A percentile compares a stretch with the other conserved stretches of the same genome.
Evolutionary conservation across 1,140 invertebrate species (phyloP).

Genomic region (Dolichoris vasculosae): DNA sequence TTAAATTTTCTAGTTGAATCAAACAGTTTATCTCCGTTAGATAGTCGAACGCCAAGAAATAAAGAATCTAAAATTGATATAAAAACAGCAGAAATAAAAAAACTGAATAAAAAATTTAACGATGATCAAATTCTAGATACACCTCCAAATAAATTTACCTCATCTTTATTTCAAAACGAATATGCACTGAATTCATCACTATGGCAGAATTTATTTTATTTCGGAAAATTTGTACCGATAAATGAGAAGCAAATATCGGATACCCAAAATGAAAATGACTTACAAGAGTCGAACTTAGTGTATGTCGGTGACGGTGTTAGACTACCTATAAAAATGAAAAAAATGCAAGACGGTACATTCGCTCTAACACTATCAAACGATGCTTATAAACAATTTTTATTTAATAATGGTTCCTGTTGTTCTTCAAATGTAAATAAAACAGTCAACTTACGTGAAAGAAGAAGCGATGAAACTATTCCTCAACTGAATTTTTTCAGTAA

Average conservation of each 20-base stretch:
- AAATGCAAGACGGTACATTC: conserved; percentile 63
- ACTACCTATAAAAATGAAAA: conserved; percentile 65
- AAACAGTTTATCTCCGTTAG: not conserved
- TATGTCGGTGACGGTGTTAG: conserved; percentile 66
- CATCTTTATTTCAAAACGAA: not conserved
- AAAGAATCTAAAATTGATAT: not conserved
- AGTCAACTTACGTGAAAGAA: conserved; percentile 47
- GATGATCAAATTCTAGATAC: not conserved
- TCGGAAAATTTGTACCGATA: conserved; percentile 54
- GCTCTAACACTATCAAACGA: conserved; percentile 61
- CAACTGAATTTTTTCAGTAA: not conserved
- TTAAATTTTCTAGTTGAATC: not conserved
- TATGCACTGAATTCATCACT: not conserved
- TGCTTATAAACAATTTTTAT: conserved; percentile 57
- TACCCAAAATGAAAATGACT: conserved; percentile 50
- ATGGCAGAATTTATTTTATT: not conserved
- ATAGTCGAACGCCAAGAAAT: conserved; percentile 2
- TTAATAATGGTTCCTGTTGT: conserved; percentile 63
- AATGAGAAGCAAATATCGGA: conserved; percentile 37
- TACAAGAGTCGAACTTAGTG: conserved; percentile 58
- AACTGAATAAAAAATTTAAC: not conserved
- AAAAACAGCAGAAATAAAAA: not conserved
- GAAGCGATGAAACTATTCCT: conserved; percentile 6
- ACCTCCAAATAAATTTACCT: not conserved
- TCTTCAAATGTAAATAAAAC: conserved; percentile 48